phyloP scores from a whole-genome alignment of 1,140 invertebrate genomes.

The Dreissena polymorpha region DNA sequence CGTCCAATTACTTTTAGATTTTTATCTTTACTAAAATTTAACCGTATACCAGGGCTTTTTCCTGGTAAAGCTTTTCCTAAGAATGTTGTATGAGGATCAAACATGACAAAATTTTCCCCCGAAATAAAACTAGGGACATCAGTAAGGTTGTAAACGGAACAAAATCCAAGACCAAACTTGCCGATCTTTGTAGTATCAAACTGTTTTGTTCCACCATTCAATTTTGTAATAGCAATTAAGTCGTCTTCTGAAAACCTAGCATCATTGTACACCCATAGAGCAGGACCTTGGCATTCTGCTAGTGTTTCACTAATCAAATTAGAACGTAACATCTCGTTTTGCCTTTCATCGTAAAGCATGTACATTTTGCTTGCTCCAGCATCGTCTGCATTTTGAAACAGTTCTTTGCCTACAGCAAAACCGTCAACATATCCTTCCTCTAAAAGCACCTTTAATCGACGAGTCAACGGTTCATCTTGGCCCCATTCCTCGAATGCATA shows the following conservation, averaged over 20 bases:
- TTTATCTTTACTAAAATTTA: conserved; percentile 59
- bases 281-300: conserved; percentile 64
- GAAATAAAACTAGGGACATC: conserved; percentile 74
- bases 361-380: conserved; percentile 79
- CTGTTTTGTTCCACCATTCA: conserved; percentile 72
- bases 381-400: conserved; percentile 77
- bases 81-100: conserved; percentile 72
- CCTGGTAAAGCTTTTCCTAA: conserved; percentile 58
- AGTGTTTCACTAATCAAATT: conserved; percentile 67
- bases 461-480: conserved; percentile 69
- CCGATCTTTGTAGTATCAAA: conserved; percentile 69
- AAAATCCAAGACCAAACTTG: conserved; percentile 74
- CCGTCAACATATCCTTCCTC: conserved; percentile 70
- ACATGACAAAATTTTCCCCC: conserved; percentile 67
- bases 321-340: conserved; percentile 50
- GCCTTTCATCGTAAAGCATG: conserved; percentile 77
- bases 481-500: conserved; percentile 57
- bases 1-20: conserved; percentile 59
- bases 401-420: conserved; percentile 73
- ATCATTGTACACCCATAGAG: conserved; percentile 69
- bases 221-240: conserved; percentile 65
- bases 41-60: conserved; percentile 68
- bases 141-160: conserved; percentile 75
- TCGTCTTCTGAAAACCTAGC: conserved; percentile 65
- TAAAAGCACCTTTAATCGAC: conserved; percentile 63